A percentile compares a stretch with the other conserved stretches of the same genome.
Conservation (phyloP, 2,888 invertebrate genomes). For the Microdon myrmicae region DNA sequence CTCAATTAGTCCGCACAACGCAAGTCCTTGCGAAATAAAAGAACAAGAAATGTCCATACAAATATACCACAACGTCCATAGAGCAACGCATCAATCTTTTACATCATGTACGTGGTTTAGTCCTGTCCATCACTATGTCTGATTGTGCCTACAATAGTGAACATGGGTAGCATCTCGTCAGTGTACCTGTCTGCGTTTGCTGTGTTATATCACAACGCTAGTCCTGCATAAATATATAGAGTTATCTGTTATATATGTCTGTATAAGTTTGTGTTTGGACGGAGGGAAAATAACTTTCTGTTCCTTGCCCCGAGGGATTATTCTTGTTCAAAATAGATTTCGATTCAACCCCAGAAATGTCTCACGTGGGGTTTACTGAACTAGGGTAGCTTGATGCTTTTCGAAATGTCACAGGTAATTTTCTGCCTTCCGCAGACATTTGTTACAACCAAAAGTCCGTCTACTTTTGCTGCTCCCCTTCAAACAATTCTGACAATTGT, state of each 20-base stretch:
- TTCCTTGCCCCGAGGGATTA: slow-evolving; percentile 42
- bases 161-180: slow-evolving; percentile 42
- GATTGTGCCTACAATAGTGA: slow-evolving; percentile 7
- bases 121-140: slow-evolving; percentile 1
- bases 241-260: slow-evolving; percentile 14
- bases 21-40: slow-evolving; percentile 2
- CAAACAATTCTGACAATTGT: slow-evolving; percentile 33
- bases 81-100: neutral
- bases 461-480: neutral
- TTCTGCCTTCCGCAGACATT: slow-evolving; percentile 7
- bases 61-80: slow-evolving; percentile 1
- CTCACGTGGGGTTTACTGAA: neutral
- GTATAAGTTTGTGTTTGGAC: slow-evolving; percentile 5
- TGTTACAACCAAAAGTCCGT: neutral
- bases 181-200: slow-evolving; percentile 20
- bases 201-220: slow-evolving; percentile 11
- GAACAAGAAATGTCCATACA: neutral
- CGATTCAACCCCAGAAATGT: slow-evolving; percentile 31
- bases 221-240: slow-evolving; percentile 4
- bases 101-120: neutral
- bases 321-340: slow-evolving; percentile 42
- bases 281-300: slow-evolving; percentile 41
- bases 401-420: slow-evolving; percentile 41
- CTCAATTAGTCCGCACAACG: slow-evolving; percentile 39
- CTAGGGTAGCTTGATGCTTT: too few species aligned